Percentiles rank a stretch among this genome's conserved stretches.
phyloP scores from a whole-genome alignment of 2,797 vertebrate species.

The Pipistrellus pipistrellus region DNA sequence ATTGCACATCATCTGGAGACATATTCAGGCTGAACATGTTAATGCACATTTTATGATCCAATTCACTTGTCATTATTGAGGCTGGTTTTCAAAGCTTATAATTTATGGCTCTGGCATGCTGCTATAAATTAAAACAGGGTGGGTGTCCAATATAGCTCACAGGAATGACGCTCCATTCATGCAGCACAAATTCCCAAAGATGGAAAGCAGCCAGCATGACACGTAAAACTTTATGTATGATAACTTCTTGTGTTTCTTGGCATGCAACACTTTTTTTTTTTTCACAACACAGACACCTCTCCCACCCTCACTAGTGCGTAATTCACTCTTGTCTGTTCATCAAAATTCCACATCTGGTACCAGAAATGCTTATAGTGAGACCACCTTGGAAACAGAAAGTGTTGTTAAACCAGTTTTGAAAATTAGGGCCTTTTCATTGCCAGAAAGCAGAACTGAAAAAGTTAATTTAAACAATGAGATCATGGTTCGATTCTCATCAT shows the following conservation, averaged over 20 bases:
- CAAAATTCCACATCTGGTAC: not conserved
- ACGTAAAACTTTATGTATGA: not conserved
- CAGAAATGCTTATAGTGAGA: not conserved
- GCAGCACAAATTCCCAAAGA: slow-evolving; percentile 5
- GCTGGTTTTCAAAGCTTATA: slow-evolving; percentile 47
- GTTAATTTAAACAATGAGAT: not conserved
- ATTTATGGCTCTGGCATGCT: slow-evolving; percentile 61
- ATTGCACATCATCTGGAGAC: not conserved
- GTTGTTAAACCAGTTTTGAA: not conserved
- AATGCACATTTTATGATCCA: slow-evolving; percentile 47
- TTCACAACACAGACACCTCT: not conserved
- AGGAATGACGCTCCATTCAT: slow-evolving; percentile 59
- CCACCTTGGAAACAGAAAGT: slow-evolving; percentile 38
- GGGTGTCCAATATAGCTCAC: slow-evolving; percentile 33
- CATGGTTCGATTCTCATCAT: too few relatives aligned
- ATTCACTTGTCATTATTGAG: slow-evolving; percentile 51
- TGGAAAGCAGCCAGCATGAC: slow-evolving; percentile 1
- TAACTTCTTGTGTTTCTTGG: slow-evolving; percentile 56
- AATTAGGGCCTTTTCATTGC: not conserved
- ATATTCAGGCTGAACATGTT: not conserved
- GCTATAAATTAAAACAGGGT: slow-evolving; percentile 68
- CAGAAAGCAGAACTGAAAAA: not conserved
- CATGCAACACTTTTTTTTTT: not conserved
- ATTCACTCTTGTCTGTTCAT: not conserved
- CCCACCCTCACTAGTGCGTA: not conserved